A percentile compares a stretch with the other conserved stretches of the same genome.
phyloP scores from a whole-genome alignment of 2,797 vertebrate genomes.

The Semaprochilodus insignis region DNA sequence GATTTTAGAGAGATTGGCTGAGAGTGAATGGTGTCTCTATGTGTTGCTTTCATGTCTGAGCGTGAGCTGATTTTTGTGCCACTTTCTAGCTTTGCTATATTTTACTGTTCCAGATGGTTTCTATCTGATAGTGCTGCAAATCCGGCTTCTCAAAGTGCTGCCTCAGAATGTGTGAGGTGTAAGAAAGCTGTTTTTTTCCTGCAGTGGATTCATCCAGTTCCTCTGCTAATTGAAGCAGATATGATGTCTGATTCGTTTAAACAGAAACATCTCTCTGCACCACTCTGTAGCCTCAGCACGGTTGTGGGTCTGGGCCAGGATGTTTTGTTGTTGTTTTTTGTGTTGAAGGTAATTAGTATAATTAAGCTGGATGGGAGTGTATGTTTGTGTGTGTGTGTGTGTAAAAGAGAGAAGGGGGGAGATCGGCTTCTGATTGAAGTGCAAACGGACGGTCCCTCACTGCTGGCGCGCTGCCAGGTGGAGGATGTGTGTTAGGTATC shows the following conservation, averaged over 20 bases:
- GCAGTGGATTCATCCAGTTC: constrained; percentile 18
- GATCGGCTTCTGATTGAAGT: constrained; percentile 50
- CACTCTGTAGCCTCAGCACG: constrained; percentile 49
- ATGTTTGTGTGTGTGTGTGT: constrained; percentile 2
- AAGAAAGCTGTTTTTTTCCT: constrained; percentile 14
- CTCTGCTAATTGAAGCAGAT: constrained; percentile 49
- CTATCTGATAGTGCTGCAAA: not conserved
- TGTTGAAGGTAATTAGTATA: constrained; percentile 58
- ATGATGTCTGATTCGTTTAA: constrained; percentile 58
- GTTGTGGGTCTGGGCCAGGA: constrained; percentile 52
- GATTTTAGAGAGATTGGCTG: not conserved
- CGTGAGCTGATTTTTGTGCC: not conserved
- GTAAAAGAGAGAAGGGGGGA: not conserved
- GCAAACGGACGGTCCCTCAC: constrained; percentile 26
- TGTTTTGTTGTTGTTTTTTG: constrained; percentile 57
- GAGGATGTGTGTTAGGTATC: not conserved
- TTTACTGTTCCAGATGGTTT: constrained; percentile 21
- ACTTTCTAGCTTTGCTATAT: not conserved
- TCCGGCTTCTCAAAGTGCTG: not conserved
- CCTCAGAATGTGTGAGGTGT: not conserved
- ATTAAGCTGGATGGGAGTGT: constrained; percentile 51
- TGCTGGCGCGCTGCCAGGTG: constrained; percentile 27
- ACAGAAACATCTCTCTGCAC: constrained; percentile 40
- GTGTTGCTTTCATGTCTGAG: constrained; percentile 11
- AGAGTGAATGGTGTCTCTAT: not conserved